Evolutionary conservation across 1,140 invertebrate species (phyloP), one percentile per base, ranked within the genome.

Genomic region (Ips typographus): DNA sequence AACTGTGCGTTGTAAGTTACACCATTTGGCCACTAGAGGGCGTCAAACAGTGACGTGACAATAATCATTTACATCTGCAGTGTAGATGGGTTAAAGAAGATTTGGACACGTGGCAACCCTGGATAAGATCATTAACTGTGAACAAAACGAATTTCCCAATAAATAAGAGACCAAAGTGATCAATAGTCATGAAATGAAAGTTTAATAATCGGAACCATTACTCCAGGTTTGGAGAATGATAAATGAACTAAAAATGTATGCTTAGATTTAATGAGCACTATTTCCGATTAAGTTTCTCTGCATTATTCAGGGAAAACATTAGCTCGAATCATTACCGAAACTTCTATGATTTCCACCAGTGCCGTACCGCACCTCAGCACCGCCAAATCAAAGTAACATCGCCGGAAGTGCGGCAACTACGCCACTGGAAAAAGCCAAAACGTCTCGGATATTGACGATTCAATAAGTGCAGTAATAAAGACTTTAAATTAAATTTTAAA

Each of bases 281-380:
- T 74, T 74, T 72, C 69, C 73, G 73, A 74, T 74, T 74, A 74
- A 74, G 68, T 67, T 65, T 57, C 64, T 8, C 37, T 74, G 47
- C 71, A 74, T 74, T 74, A 74, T 74, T 74, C 71, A 74, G 71
- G 63, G 59, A 67, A 74, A 66, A 74, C 71, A 74, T 72, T 74
- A 71, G 72, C 68, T n/a, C 62, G 64, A 71, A 72, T 72, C 73
- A 74, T 74, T 74, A 72, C 68, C 58, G 40, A 8, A 55, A 66
- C 56, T 44, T 53, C 53, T 44, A 65, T 65, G 63, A 65, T 65
- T 66, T 66, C 49, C 57, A n/a, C n/a, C 64, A 66, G 64, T 66
- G 64, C 53, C 40, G 64, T 44, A 53, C 7, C 7, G 37, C 1
- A 22, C 22, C 22, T 22, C 22, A 22, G 0, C 22, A 22, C 22